Conservation (phyloP, 1,140 invertebrate species). For the Trissolcus basalis region DNA sequence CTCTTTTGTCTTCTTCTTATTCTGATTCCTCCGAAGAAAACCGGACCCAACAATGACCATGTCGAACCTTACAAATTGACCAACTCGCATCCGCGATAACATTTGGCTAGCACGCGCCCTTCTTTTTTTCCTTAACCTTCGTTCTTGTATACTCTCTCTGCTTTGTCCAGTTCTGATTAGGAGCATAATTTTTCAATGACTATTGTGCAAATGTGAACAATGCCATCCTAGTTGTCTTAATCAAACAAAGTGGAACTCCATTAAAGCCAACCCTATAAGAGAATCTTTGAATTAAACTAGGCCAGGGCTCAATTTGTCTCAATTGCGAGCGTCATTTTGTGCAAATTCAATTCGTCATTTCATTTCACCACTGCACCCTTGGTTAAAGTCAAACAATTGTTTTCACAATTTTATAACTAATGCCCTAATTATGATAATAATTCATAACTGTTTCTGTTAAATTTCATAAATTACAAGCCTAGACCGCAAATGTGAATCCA, state of each 20-base stretch:
- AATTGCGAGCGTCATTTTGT: constrained; percentile 6
- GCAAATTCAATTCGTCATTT: too few species aligned
- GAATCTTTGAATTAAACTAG: constrained; percentile 32
- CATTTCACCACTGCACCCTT: too few species aligned
- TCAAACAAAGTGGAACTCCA: constrained; percentile 36
- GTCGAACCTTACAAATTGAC: constrained; percentile 38
- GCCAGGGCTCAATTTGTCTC: constrained; percentile 20
- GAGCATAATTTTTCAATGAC: constrained; percentile 1
- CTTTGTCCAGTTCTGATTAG: constrained; percentile 9
- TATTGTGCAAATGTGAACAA: constrained; percentile 11
- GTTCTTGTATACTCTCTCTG: too few species aligned
- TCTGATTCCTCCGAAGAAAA: constrained; percentile 58
- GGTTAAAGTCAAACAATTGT: too few species aligned
- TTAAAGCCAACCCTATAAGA: constrained; percentile 26
- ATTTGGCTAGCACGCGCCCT: constrained; percentile 60
- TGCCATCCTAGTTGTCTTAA: constrained; percentile 9
- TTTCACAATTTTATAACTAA: too few species aligned
- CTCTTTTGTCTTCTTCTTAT: constrained; percentile 30
- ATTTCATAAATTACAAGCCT: too few species aligned
- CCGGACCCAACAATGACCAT: constrained; percentile 37
- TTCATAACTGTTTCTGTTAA: too few species aligned
- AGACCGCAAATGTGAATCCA: too few species aligned
- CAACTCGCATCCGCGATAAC: constrained; percentile 50
- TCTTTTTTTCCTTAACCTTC: constrained; percentile 5
- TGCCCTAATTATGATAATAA: too few species aligned